Evolutionary conservation across 1,140 invertebrate species (phyloP).

Genomic region (Cepaea nemoralis): DNA sequence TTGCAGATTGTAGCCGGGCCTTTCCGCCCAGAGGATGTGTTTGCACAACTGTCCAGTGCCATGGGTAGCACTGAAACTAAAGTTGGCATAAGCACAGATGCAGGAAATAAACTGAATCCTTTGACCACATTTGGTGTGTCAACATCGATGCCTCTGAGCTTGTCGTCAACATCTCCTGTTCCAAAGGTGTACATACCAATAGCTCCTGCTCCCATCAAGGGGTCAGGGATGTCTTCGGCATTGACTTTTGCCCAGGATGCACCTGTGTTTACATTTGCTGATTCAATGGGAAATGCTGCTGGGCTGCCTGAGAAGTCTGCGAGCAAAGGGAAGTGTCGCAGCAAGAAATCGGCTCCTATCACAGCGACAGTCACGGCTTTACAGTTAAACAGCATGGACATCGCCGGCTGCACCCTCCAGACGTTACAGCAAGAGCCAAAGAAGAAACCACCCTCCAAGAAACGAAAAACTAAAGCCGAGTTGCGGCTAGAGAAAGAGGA

Average conservation of each 20-base stretch:
- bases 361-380: neutral
- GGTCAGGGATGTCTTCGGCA: neutral
- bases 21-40: constrained; percentile 26
- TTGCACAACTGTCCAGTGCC: constrained; percentile 13
- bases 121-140: neutral
- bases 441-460: constrained; percentile 31
- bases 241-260: constrained; percentile 8
- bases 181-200: constrained; percentile 24
- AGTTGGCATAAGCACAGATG: neutral
- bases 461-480: constrained; percentile 37
- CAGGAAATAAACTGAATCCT: constrained; percentile 8
- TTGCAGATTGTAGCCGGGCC: constrained; percentile 27
- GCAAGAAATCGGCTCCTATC: constrained; percentile 9
- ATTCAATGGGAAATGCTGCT: neutral
- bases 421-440: constrained; percentile 2
- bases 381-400: neutral
- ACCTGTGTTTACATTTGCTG: neutral
- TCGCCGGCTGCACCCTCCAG: neutral
- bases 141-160: neutral
- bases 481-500: constrained; percentile 34
- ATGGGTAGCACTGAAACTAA: neutral
- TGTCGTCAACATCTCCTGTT: neutral
- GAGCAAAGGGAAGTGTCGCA: constrained; percentile 8
- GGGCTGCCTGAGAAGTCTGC: neutral
- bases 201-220: constrained; percentile 29